These are phyloP conservation scores for Bimastos eiseni DNA, from an alignment of 2,888 invertebrate species.

Conservation along the genomic window DNA sequence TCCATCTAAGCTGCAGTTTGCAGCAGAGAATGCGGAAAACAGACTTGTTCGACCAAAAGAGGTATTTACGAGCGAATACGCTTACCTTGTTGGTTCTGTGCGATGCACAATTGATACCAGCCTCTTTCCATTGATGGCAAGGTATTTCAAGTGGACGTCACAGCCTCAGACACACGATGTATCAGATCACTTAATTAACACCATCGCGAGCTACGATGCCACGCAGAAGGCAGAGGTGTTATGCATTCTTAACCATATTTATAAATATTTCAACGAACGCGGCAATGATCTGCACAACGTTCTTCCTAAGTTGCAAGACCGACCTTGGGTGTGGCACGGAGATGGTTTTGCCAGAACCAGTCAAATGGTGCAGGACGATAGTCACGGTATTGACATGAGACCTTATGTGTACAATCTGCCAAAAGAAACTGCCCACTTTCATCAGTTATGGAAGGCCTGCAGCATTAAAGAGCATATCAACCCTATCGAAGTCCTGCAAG, in stretches of 20 bases:
- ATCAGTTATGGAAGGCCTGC: constrained; percentile 36
- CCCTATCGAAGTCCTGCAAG: neutral
- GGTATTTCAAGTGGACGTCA: constrained; percentile 25
- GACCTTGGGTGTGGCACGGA: constrained; percentile 46
- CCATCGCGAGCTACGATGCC: neutral
- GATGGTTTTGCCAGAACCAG: constrained; percentile 35
- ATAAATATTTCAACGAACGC: constrained; percentile 18
- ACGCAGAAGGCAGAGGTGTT: neutral
- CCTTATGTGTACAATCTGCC: constrained; percentile 45
- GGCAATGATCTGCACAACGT: neutral
- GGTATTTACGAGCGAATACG: constrained; percentile 16
- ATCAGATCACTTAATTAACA: constrained; percentile 23
- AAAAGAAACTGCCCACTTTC: constrained; percentile 37
- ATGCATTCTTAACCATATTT: constrained; percentile 21
- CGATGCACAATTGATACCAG: constrained; percentile 8
- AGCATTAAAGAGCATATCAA: constrained; percentile 27
- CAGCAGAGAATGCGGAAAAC: neutral
- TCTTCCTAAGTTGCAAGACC: neutral
- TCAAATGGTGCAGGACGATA: constrained; percentile 24
- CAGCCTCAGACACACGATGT: constrained; percentile 8
- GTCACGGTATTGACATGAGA: constrained; percentile 35
- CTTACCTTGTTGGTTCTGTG: constrained; percentile 30
- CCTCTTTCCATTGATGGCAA: neutral
- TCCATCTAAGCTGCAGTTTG: constrained; percentile 3
- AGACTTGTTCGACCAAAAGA: neutral